phyloP scores from a whole-genome alignment of 2,888 invertebrate species.

The Leptinotarsa haldemani region DNA sequence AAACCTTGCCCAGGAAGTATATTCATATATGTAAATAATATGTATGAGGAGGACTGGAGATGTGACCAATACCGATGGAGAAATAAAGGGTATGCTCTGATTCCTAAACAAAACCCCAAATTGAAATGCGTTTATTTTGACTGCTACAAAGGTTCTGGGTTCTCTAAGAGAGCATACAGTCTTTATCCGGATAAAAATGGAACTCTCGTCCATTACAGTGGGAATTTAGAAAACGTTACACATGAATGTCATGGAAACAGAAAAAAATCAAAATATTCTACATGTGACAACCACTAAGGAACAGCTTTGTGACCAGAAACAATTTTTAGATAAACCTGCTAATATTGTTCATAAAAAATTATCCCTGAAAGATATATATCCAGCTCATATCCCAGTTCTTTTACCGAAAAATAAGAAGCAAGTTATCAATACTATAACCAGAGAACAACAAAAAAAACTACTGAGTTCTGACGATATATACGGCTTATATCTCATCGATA shows the following conservation, averaged over 20 bases:
- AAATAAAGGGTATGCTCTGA: background rate
- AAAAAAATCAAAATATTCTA: background rate
- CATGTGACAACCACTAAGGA: background rate
- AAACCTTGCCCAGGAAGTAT: background rate
- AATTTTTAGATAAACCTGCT: background rate
- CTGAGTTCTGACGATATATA: too few species aligned
- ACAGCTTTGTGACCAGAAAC: background rate
- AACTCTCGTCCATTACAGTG: background rate
- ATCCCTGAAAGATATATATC: background rate
- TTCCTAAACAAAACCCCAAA: background rate
- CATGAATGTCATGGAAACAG: background rate
- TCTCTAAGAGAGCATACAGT: background rate
- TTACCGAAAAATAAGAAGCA: background rate
- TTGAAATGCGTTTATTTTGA: background rate
- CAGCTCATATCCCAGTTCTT: background rate
- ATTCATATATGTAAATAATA: background rate
- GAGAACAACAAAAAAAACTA: background rate
- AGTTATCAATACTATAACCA: background rate
- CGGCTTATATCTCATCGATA: too few species aligned
- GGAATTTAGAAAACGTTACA: background rate
- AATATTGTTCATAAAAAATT: background rate
- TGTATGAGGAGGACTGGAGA: background rate
- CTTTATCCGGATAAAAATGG: background rate
- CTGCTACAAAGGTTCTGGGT: background rate
- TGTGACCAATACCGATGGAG: conserved; percentile 1